These are phyloP conservation scores for Meandrina meandrites DNA, from an alignment of 92 coral and sea anemone genomes.

Conservation along the genomic window DNA sequence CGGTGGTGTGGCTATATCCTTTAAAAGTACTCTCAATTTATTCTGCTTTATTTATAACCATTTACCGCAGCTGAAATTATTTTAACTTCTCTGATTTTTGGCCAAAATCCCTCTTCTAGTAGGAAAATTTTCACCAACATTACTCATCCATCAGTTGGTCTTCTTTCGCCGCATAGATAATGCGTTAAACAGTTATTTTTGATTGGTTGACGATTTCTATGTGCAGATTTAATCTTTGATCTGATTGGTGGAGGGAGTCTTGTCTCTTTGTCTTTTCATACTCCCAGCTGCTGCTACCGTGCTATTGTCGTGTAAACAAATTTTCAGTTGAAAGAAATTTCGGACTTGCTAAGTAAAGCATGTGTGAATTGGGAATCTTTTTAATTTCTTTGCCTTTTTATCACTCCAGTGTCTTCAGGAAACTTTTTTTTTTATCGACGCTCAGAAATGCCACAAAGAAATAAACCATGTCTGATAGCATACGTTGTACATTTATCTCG, in stretches of 20 bases:
- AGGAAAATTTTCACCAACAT: conserved; percentile 1
- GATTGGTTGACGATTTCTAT: conserved; percentile 50
- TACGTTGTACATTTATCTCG: not conserved
- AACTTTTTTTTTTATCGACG: not conserved
- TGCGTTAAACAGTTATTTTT: conserved; percentile 29
- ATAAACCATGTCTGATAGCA: not conserved
- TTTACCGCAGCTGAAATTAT: not conserved
- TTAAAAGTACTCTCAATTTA: not conserved
- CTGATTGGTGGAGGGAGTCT: conserved; percentile 48
- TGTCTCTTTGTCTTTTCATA: conserved; percentile 29
- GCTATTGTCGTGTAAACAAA: conserved; percentile 43
- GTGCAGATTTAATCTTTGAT: conserved; percentile 33
- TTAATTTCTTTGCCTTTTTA: not conserved
- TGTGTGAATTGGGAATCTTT: conserved; percentile 25
- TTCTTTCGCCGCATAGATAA: conserved; percentile 43
- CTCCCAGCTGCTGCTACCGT: conserved; percentile 47
- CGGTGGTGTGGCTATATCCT: not conserved
- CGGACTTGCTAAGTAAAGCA: conserved; percentile 36
- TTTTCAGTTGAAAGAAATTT: conserved; percentile 38
- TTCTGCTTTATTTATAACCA: not conserved
- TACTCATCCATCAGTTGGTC: conserved; percentile 40
- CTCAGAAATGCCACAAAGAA: not conserved
- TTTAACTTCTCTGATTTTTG: not conserved
- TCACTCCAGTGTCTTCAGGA: not conserved
- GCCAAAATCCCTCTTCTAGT: not conserved